These are phyloP conservation scores for Phalanger gymnotis DNA, from an alignment of 2,797 vertebrate species.

Conservation along the genomic window DNA sequence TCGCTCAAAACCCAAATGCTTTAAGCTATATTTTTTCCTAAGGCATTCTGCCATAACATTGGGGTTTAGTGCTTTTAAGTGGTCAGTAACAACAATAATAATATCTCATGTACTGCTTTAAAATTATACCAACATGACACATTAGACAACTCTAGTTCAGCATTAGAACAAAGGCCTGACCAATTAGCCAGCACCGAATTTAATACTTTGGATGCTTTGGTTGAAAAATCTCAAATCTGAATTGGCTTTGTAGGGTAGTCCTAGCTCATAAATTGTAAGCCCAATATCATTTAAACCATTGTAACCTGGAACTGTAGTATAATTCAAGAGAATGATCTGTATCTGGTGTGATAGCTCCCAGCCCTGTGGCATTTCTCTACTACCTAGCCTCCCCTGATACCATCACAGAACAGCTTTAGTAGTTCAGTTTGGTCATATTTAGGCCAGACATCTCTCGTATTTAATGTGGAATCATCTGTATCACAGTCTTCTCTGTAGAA, in stretches of 20 bases:
- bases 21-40: slow-evolving; percentile 27
- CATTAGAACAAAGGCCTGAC: background rate
- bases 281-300: background rate
- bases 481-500: background rate
- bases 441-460: background rate
- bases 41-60: background rate
- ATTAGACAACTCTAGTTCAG: background rate
- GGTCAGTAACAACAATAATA: background rate
- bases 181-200: background rate
- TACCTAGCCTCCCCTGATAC: background rate
- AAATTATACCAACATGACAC: background rate
- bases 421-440: background rate
- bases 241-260: background rate
- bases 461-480: background rate
- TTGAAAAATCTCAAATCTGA: slow-evolving; percentile 2
- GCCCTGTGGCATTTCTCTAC: background rate
- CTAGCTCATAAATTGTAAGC: background rate
- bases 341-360: background rate
- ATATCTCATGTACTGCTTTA: background rate
- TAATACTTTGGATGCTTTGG: background rate
- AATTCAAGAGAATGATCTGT: background rate
- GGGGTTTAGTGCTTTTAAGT: background rate
- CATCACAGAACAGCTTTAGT: background rate
- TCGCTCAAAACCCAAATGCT: background rate
- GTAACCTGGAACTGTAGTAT: background rate